Base-by-base conservation (phyloP, 2,888 invertebrate species). In the Lepidochitona cinerea region DNA sequence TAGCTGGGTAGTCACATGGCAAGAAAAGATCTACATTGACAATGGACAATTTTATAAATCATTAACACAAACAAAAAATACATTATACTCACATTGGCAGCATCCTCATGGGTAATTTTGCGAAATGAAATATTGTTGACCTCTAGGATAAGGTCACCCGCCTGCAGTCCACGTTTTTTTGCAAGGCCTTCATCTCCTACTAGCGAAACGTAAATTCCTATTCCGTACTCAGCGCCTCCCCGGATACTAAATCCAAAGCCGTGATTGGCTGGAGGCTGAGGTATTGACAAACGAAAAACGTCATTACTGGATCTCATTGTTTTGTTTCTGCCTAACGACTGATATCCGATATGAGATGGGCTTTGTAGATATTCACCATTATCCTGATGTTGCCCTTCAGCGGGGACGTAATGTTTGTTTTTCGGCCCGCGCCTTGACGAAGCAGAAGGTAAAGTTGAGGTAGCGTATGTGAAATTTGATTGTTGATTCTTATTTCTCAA, bases 191-290 rank as follows among this genome's bases (percentile, higher is more conserved):
- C 96, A 89, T 96, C 95, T 91, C 97, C 97, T 72, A 98, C 96
- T 65, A 97, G 97, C 0, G 97, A 97, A 87, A 98, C 95, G 92
- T 97, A 98, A 89, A 98, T 96, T 37, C 97, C 98, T 79, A 97
- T 93, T 87, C 96, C 97, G 91, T 97, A 97, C 91, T 98, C 97
- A 70, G 96, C 93, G 23, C 97, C 97, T 41, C 97, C 97, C 76
- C 97, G 93, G 84, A 98, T 98, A 96, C 97, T 97, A 87, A 98
- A 93, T n/a, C 98, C 98, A 83, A 97, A 92, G 76, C 96, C 85
- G 1, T 76, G 77, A 12, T 72, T 73, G n/a, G 73, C 73, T 29
- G 65, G 41, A 7, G 81, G 71, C 29, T 70, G 77, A 7, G 74
- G 68, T 9, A 84, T 75, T 32, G 73, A 66, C 32, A 84, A 66